Evolutionary conservation across 2,888 invertebrate genomes (phyloP), one percentile per base, ranked within the genome.

Genomic region (Lepidonotus clava): DNA sequence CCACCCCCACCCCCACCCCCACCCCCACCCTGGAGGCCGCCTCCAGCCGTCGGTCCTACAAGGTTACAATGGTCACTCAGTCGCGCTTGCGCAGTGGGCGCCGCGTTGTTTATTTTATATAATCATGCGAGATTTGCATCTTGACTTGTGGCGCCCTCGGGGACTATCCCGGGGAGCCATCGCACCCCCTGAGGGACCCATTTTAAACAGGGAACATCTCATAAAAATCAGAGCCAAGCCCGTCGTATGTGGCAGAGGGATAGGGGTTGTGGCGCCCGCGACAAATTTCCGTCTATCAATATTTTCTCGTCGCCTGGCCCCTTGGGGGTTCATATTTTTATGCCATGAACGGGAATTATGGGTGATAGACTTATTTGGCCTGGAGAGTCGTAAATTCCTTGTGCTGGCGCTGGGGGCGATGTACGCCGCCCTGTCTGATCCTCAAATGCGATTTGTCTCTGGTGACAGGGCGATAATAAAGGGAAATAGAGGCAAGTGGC

Each of bases 221-320:
- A 71, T 71, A 71, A 34, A 71, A 71, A 71, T 71, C 71, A 34
- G 71, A n/a, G 38, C 18, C 14, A 2, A 18, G 21, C 71, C 71
- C 38, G 4, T 14, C 36, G 71, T 46, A 71, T 34, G 71, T 36
- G 71, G 71, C 36, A n/a, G n/a, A n/a, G n/a, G n/a, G n/a, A 18
- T 34, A 71, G 6, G 38, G 36, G 71, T n/a, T n/a, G n/a, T n/a
- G 71, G 18, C 38, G 14, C 14, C n/a, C 38, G 38, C n/a, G 14
- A 71, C 71, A 71, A 38, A 71, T 71, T 71, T 38, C 71, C 38
- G n/a, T 71, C 36, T n/a, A 71, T 71, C 71, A 34, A 71, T 71
- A 71, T 71, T 71, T 71, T n/a, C 71, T 71, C 21, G 36, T 71
- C 71, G 36, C 14, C 18, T 18, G 18, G 46, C 8, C 18, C 61